Conservation (phyloP, 1,140 invertebrate species). For the Neodiprion virginianus region DNA sequence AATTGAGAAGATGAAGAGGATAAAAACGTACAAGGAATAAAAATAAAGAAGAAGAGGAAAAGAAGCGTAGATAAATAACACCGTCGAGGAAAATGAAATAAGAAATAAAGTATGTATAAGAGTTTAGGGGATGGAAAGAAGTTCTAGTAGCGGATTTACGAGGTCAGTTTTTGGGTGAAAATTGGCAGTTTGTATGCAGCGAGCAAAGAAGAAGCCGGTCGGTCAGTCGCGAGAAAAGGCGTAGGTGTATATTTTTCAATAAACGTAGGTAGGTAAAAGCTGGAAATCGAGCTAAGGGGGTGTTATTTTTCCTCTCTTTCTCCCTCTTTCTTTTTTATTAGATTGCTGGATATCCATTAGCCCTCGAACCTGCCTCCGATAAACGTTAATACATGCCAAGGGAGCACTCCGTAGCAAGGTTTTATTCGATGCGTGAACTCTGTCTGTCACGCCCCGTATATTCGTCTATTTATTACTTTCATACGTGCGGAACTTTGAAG, state of each 20-base stretch:
- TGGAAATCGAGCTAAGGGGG: constrained; percentile 21
- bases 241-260: constrained; percentile 57
- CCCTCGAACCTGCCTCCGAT: constrained; percentile 49
- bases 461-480: background rate
- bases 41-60: too few relatives aligned
- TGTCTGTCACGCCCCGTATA: background rate
- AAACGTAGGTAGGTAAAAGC: constrained; percentile 34
- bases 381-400: constrained; percentile 53
- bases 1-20: too few relatives aligned
- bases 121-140: background rate
- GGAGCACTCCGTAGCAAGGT: background rate
- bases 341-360: constrained; percentile 55
- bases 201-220: constrained; percentile 33
- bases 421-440: background rate
- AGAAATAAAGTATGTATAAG: too few relatives aligned
- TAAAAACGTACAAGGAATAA: too few relatives aligned
- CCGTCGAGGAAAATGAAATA: too few relatives aligned
- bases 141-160: constrained; percentile 2
- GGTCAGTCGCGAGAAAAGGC: constrained; percentile 42
- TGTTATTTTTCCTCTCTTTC: too few relatives aligned
- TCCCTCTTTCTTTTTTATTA: constrained; percentile 60
- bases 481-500: too few relatives aligned
- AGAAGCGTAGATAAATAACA: too few relatives aligned
- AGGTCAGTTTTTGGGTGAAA: constrained; percentile 18
- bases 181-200: constrained; percentile 59